Base-by-base conservation (phyloP, 2,888 invertebrate species). In the Helicoverpa assulta region DNA sequence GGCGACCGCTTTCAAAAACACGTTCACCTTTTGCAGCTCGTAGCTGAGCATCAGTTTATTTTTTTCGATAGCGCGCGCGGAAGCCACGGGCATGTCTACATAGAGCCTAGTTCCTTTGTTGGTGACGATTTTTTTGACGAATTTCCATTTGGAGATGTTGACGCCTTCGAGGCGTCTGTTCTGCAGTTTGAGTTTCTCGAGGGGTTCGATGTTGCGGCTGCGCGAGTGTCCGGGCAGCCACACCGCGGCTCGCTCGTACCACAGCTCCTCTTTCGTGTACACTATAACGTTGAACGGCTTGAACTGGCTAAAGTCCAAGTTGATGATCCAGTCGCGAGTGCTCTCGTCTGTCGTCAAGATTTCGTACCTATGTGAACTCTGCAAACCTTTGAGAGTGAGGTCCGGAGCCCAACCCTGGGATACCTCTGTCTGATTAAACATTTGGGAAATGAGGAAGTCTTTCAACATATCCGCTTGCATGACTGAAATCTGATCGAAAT, bases 221-320 rank as follows among this genome's bases (percentile, higher is more conserved):
- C 88, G 89, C 63, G 93, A 92, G 85, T 94, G 94, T 8, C 93
- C 94, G 2, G 94, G 95, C 26, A 95, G 85, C 94, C 94, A 95
- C 33, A 95, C 88, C 5, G 94, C 94, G 0, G 93, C 95, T 1
- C 95, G 89, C 75, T 95, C 94, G 77, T 91, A 94, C 94, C 93
- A 94, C 70, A 94, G 70, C 80, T 95, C 92, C 75, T 95, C 94
- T 47, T 91, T 90, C 0, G 92, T 92, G 76, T 94, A 95, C 16
- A 93, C 92, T 12, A 95, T 79, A 1, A 94, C 90, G 69, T 91
- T 88, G 78, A 93, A 94, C 16, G 83, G 75, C 18, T 69, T 69
- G 43, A 94, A 92, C 1, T 86, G 83, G 26, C 86, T 87, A 79
- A 93, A 95, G 87, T 94, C 88, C 76, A 94, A 84, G 56, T 85